phyloP scores from a whole-genome alignment of 2,113 vertebrate species.

The Malurus elegans region DNA sequence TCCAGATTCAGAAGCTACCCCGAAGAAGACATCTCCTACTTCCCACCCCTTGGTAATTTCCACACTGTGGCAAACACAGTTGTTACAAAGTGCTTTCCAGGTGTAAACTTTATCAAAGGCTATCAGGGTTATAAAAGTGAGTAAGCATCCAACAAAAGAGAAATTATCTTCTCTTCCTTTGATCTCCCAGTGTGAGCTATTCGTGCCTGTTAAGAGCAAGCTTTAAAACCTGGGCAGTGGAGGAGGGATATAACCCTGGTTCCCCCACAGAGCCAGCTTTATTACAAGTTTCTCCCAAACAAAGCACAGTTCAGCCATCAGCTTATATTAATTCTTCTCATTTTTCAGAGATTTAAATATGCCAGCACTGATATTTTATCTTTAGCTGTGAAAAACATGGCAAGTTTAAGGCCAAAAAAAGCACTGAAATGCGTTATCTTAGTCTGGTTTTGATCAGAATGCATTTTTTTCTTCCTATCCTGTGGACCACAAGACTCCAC shows the following conservation, averaged over 20 bases:
- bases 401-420: neutral
- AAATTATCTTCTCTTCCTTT: neutral
- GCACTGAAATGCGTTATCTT: neutral
- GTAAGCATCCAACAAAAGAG: neutral
- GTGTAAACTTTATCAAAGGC: neutral
- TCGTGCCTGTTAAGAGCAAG: neutral
- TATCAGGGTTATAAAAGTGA: neutral
- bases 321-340: neutral
- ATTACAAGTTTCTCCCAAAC: neutral
- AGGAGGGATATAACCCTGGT: neutral
- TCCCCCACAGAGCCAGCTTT: neutral
- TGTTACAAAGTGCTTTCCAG: neutral
- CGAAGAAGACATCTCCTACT: neutral
- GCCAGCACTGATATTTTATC: neutral
- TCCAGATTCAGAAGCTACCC: neutral
- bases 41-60: neutral
- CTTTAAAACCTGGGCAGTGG: neutral
- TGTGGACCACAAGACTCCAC: neutral
- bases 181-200: neutral
- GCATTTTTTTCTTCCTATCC: neutral
- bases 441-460: neutral
- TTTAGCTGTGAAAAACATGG: neutral
- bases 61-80: rapidly evolving
- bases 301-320: neutral
- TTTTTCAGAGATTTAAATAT: neutral